phyloP scores from a whole-genome alignment of 2,113 vertebrate species.

The Tretioscincus oriximinensis region DNA sequence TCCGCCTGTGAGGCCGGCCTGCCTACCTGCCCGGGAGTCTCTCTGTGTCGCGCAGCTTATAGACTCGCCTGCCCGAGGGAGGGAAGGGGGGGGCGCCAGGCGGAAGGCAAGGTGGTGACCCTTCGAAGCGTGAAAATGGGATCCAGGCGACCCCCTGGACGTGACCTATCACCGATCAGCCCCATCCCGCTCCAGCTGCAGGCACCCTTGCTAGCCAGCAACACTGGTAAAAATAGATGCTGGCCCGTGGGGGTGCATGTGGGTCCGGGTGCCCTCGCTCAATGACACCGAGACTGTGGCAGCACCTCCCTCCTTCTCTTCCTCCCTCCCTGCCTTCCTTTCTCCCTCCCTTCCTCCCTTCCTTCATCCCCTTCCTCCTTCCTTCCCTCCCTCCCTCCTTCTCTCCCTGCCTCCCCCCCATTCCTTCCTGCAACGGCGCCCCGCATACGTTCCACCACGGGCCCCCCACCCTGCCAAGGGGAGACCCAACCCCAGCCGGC shows the following conservation, averaged over 20 bases:
- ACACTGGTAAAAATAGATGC: neutral
- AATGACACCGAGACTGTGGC: slow-evolving; percentile 2
- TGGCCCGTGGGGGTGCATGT: neutral
- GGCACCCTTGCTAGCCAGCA: neutral
- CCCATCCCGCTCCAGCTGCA: neutral
- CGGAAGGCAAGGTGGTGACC: slow-evolving; percentile 61
- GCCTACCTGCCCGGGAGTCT: neutral
- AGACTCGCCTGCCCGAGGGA: no score
- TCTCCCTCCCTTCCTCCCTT: no score
- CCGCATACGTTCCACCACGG: slow-evolving; percentile 17
- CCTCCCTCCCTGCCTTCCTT: slow-evolving; percentile 3
- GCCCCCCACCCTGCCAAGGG: slow-evolving; percentile 32
- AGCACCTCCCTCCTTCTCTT: neutral
- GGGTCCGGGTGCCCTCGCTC: neutral
- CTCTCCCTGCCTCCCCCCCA: no score
- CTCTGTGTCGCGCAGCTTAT: neutral
- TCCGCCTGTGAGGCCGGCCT: no score
- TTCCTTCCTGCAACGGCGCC: neutral
- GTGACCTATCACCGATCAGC: slow-evolving; percentile 40
- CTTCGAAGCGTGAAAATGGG: slow-evolving; percentile 63
- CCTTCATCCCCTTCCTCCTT: no score
- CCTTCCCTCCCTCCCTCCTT: slow-evolving; percentile 1
- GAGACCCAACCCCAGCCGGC: slow-evolving; percentile 47
- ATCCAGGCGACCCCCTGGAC: slow-evolving; percentile 50
- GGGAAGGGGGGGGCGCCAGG: slow-evolving; percentile 24